These are phyloP conservation scores for Trichopria drosophilae DNA, from an alignment of 2,888 invertebrate species.

Conservation along the genomic window DNA sequence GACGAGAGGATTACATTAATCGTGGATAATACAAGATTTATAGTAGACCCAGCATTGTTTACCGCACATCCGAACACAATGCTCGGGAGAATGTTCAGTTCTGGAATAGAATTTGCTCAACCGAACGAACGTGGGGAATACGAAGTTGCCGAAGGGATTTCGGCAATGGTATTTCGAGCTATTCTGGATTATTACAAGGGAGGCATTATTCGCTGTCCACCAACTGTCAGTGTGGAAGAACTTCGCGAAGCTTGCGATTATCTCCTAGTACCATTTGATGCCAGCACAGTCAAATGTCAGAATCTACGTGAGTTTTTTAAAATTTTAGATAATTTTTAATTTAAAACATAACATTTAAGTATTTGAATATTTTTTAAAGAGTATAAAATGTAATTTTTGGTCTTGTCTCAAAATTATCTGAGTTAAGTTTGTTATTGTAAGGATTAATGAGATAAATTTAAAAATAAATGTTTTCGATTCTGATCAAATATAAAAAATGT, in stretches of 20 bases:
- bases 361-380: background rate
- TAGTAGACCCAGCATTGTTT: slow-evolving; percentile 90
- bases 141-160: slow-evolving; percentile 95
- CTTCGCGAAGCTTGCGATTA: slow-evolving; percentile 98
- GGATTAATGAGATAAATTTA: too few relatives aligned
- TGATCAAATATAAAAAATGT: too few relatives aligned
- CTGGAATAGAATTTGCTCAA: slow-evolving; percentile 86
- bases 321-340: background rate
- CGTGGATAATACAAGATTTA: slow-evolving; percentile 92
- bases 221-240: slow-evolving; percentile 94
- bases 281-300: slow-evolving; percentile 91
- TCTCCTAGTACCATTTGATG: slow-evolving; percentile 95
- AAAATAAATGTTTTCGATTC: too few relatives aligned
- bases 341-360: background rate
- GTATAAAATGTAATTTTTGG: background rate
- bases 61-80: slow-evolving; percentile 97
- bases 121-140: slow-evolving; percentile 96
- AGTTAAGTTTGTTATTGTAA: background rate
- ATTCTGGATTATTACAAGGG: slow-evolving; percentile 93
- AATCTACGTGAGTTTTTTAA: slow-evolving; percentile 83
- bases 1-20: slow-evolving; percentile 87
- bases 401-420: background rate
- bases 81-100: slow-evolving; percentile 98
- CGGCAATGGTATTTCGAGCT: slow-evolving; percentile 91
- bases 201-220: slow-evolving; percentile 91